Evolutionary conservation across 2,113 vertebrate genomes (phyloP).

Genomic region (Carettochelys insculpta): DNA sequence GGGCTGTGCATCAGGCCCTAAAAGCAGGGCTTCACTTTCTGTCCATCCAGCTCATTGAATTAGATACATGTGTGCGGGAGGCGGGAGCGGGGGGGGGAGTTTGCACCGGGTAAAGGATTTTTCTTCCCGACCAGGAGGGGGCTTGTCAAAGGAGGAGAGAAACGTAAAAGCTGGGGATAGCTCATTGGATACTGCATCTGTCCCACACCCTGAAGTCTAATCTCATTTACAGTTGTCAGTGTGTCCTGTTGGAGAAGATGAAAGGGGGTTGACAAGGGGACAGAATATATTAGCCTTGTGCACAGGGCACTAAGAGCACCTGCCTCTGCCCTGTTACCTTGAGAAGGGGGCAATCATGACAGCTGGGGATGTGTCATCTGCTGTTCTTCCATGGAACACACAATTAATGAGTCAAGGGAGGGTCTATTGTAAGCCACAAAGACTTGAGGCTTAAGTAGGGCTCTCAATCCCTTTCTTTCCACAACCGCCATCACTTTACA

Average conservation of each 20-base stretch:
- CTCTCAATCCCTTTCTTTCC: slow-evolving; percentile 64
- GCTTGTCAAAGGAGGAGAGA: slow-evolving; percentile 4
- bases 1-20: neutral
- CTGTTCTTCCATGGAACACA: slow-evolving; percentile 69
- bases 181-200: slow-evolving; percentile 56
- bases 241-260: slow-evolving; percentile 55
- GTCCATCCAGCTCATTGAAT: neutral
- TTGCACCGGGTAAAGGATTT: no score
- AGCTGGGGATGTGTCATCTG: slow-evolving; percentile 75
- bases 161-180: slow-evolving; percentile 33
- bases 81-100: no score
- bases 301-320: slow-evolving; percentile 75
- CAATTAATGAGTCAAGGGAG: slow-evolving; percentile 71
- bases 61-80: rapidly evolving
- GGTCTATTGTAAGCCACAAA: slow-evolving; percentile 68
- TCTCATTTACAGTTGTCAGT: slow-evolving; percentile 75
- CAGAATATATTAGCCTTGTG: slow-evolving; percentile 62
- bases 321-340: slow-evolving; percentile 64
- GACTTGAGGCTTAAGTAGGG: slow-evolving; percentile 65
- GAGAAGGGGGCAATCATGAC: slow-evolving; percentile 22
- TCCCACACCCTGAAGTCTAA: slow-evolving; percentile 57
- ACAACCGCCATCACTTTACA: slow-evolving; percentile 66
- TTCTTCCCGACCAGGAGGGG: neutral
- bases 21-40: neutral
- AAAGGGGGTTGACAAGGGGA: slow-evolving; percentile 65